A percentile compares a stretch with the other conserved stretches of the same genome.
Conservation (phyloP, 2,113 vertebrate species). For the Halichoeres trimaculatus region DNA sequence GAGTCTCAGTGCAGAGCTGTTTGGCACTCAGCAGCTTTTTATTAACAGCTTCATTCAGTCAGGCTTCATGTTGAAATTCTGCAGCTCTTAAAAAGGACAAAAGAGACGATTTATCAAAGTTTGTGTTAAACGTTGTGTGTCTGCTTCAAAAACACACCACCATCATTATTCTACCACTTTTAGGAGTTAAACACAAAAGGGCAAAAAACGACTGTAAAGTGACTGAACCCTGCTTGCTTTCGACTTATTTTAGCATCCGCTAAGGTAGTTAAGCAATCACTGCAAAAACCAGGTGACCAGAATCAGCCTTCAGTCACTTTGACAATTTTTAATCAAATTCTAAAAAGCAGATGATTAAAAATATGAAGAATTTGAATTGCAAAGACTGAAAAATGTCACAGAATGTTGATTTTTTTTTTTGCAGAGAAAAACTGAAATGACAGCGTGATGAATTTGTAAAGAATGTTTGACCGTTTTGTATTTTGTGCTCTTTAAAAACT, state of each 20-base stretch:
- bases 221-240: too few relatives aligned
- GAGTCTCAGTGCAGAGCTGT: constrained; percentile 1
- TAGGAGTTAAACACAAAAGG: too few relatives aligned
- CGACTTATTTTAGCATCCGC: background rate
- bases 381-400: too few relatives aligned
- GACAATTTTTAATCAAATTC: too few relatives aligned
- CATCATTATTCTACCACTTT: too few relatives aligned
- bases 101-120: background rate
- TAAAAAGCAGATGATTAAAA: background rate
- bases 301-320: background rate
- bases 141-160: too few relatives aligned
- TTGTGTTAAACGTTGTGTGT: background rate
- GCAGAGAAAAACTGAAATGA: background rate
- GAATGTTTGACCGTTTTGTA: background rate
- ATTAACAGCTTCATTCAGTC: background rate
- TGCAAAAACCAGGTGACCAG: background rate
- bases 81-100: background rate
- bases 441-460: background rate
- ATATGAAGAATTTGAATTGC: too few relatives aligned
- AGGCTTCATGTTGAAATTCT: constrained; percentile 9
- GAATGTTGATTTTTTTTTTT: too few relatives aligned
- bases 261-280: background rate
- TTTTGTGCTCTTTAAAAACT: background rate
- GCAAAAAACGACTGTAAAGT: too few relatives aligned
- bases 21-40: constrained; percentile 18